Evolutionary conservation across 2,113 vertebrate species (phyloP).

Genomic region (Chlamydotis undulata): DNA sequence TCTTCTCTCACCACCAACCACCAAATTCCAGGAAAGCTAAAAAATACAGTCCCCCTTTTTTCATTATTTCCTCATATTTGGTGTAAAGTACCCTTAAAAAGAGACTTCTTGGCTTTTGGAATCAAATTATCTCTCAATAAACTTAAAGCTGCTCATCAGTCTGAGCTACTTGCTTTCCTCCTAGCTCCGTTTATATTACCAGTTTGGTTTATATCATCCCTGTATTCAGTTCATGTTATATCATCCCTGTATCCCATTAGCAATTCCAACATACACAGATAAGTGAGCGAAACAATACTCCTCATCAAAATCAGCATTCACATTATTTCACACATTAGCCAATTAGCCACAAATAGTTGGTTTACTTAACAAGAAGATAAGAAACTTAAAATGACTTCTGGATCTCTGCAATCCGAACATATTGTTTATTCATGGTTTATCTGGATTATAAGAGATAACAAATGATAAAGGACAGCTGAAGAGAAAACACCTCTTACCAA

Average conservation of each 20-base stretch:
- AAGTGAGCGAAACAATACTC: not conserved
- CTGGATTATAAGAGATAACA: not conserved
- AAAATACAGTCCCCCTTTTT: not conserved
- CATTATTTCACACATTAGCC: not conserved
- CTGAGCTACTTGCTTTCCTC: not conserved
- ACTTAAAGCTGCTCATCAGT: not conserved
- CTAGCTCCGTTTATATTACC: not conserved
- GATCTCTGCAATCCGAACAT: not conserved
- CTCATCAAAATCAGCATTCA: not conserved
- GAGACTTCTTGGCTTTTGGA: not conserved
- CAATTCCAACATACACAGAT: not conserved
- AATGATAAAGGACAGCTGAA: not conserved
- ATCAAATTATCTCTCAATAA: not conserved
- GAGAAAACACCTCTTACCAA: slow-evolving; percentile 63
- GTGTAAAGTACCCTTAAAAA: not conserved
- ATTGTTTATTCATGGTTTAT: not conserved
- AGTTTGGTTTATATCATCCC: not conserved
- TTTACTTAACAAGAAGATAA: not conserved
- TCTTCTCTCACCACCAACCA: not conserved
- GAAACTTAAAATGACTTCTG: not conserved
- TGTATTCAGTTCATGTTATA: not conserved
- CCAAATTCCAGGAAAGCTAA: not conserved
- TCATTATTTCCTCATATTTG: not conserved
- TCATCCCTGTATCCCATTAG: not conserved
- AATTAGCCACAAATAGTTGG: not conserved